Percentiles rank a stretch among this genome's conserved stretches.
phyloP scores from a whole-genome alignment of 2,888 invertebrate species.

The Hirtodrosophila alboralis region DNA sequence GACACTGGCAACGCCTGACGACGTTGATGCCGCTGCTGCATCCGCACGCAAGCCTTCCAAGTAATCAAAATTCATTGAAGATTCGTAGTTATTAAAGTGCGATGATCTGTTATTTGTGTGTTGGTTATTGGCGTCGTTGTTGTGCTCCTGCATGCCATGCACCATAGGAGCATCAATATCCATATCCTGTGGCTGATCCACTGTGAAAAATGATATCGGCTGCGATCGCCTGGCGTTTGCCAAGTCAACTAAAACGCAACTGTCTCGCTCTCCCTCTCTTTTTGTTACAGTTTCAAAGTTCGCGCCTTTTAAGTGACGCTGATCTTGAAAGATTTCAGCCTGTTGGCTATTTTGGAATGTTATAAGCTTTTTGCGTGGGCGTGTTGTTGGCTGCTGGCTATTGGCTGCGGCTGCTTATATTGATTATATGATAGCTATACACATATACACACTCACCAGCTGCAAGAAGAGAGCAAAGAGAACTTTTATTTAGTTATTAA shows the following conservation, averaged over 20 bases:
- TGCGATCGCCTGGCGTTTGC: conserved; percentile 5
- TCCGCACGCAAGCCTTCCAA: conserved; percentile 76
- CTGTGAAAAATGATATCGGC: conserved; percentile 47
- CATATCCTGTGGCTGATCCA: conserved; percentile 82
- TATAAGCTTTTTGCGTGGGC: conserved; percentile 64
- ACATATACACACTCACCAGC: conserved; percentile 51
- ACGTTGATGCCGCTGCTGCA: conserved; percentile 54
- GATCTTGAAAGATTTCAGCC: conserved; percentile 28
- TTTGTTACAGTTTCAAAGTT: conserved; percentile 31
- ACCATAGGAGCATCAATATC: conserved; percentile 82
- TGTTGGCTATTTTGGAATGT: conserved; percentile 62
- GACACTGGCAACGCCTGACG: conserved; percentile 31
- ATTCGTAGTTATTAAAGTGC: conserved; percentile 74
- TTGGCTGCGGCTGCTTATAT: conserved; percentile 39
- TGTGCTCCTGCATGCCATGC: conserved; percentile 80
- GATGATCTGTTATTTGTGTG: conserved; percentile 58
- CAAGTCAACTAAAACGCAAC: conserved; percentile 17
- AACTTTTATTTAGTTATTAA: conserved; percentile 58
- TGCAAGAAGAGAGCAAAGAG: conserved; percentile 67
- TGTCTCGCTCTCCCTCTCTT: background rate
- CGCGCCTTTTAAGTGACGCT: conserved; percentile 34
- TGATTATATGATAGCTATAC: conserved; percentile 39
- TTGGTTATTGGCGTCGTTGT: conserved; percentile 18
- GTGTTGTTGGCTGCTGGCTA: conserved; percentile 33
- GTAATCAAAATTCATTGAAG: conserved; percentile 83